A percentile compares a stretch with the other conserved stretches of the same genome.
phyloP scores from a whole-genome alignment of 2,113 vertebrate species.

The Fregetta grallaria region DNA sequence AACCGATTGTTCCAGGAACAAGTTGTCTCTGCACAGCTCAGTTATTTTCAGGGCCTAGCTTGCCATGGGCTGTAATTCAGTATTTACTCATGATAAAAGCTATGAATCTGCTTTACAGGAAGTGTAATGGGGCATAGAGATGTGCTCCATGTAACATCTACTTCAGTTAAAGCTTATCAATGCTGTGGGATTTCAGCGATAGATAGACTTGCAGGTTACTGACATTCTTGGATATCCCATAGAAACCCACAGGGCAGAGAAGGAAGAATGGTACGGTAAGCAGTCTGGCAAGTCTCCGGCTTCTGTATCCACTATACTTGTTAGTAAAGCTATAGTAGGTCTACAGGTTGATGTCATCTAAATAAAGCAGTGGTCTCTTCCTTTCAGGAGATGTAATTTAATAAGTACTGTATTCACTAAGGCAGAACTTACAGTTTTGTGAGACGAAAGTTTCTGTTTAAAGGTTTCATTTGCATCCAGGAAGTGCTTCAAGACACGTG shows the following conservation, averaged over 20 bases:
- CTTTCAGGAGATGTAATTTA: background rate
- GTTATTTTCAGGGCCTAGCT: slow-evolving; percentile 33
- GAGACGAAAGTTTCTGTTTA: background rate
- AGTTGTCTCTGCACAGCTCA: background rate
- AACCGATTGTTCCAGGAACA: slow-evolving; percentile 39
- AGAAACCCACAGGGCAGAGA: background rate
- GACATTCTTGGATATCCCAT: background rate
- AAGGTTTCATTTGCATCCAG: background rate
- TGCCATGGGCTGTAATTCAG: slow-evolving; percentile 17
- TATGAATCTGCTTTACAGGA: background rate
- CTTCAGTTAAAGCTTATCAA: background rate
- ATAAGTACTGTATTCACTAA: background rate
- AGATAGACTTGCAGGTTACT: background rate
- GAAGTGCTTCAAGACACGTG: background rate
- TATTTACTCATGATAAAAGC: slow-evolving; percentile 10
- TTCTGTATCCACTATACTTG: background rate
- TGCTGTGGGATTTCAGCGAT: background rate
- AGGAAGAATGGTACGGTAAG: background rate
- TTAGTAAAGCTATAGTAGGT: background rate
- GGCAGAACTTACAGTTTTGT: background rate
- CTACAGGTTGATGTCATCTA: background rate
- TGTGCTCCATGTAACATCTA: background rate
- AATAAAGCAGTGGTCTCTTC: background rate
- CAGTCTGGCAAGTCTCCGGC: background rate
- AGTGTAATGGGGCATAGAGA: background rate